Evolutionary conservation across 2,113 vertebrate species (phyloP).

Genomic region (Onychorhynchus coronatus): DNA sequence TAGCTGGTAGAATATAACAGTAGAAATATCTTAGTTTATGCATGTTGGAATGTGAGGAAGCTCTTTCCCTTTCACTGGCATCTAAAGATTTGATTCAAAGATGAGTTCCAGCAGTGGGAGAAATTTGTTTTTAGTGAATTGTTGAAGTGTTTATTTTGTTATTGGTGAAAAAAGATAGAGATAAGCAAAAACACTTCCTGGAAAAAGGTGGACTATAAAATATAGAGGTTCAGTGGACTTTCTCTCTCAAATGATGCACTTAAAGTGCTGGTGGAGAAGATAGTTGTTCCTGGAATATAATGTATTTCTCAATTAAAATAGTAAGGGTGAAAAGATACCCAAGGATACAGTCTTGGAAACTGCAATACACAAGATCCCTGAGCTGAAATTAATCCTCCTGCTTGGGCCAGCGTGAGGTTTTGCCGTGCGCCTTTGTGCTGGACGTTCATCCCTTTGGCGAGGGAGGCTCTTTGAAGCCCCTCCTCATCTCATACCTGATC

Average conservation of each 20-base stretch:
- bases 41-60: neutral
- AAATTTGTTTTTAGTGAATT: neutral
- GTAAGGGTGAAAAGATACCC: neutral
- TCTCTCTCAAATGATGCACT: neutral
- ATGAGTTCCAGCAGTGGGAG: neutral
- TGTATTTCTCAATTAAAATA: neutral
- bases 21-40: neutral
- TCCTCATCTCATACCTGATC: accelerated
- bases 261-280: neutral
- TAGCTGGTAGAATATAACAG: neutral
- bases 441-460: accelerated
- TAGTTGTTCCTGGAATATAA: neutral
- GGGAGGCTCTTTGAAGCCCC: neutral
- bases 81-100: neutral
- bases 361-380: accelerated
- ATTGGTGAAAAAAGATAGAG: neutral
- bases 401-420: neutral
- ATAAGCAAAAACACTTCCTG: neutral
- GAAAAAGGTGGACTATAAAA: neutral
- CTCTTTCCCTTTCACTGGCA: neutral
- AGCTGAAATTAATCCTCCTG: neutral
- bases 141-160: neutral
- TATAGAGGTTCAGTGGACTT: neutral
- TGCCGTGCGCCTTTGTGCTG: accelerated
- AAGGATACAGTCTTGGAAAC: neutral